Conservation (phyloP, 2,797 vertebrate species). For the Coluber constrictor region DNA sequence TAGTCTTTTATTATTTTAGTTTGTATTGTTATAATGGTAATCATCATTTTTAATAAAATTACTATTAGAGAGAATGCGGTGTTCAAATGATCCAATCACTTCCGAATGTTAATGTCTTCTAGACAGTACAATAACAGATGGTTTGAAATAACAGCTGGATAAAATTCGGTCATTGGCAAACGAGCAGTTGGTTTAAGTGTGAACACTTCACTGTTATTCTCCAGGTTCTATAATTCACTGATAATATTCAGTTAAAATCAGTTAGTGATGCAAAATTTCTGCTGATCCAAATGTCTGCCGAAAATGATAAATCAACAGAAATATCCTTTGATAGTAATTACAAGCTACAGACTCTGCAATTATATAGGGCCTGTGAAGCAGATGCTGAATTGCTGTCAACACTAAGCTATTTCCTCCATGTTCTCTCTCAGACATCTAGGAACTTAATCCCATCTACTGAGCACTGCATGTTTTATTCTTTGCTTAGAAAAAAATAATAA, state of each 20-base stretch:
- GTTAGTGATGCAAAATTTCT: neutral
- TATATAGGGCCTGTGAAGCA: slow-evolving; percentile 47
- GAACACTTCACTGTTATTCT: slow-evolving; percentile 4
- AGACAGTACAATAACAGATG: neutral
- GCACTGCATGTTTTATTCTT: slow-evolving; percentile 17
- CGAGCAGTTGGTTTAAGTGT: neutral
- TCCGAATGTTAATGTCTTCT: neutral
- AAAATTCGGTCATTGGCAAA: neutral
- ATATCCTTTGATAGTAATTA: slow-evolving; percentile 38
- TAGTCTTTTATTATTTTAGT: neutral
- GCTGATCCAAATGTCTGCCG: slow-evolving; percentile 31
- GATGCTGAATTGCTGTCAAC: slow-evolving; percentile 28
- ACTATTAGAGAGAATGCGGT: neutral
- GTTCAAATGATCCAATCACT: neutral
- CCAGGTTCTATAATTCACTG: neutral
- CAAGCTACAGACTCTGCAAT: slow-evolving; percentile 32
- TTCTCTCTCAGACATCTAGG: neutral
- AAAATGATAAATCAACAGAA: slow-evolving; percentile 26
- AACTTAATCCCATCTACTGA: slow-evolving; percentile 4
- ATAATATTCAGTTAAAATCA: slow-evolving; percentile 32
- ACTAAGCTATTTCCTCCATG: neutral
- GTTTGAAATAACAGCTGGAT: neutral
- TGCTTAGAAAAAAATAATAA: slow-evolving; percentile 33
- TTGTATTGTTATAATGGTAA: neutral
- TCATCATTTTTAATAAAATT: neutral